phyloP scores from a whole-genome alignment of 2,888 invertebrate species.

The Cacoxenus indagator region DNA sequence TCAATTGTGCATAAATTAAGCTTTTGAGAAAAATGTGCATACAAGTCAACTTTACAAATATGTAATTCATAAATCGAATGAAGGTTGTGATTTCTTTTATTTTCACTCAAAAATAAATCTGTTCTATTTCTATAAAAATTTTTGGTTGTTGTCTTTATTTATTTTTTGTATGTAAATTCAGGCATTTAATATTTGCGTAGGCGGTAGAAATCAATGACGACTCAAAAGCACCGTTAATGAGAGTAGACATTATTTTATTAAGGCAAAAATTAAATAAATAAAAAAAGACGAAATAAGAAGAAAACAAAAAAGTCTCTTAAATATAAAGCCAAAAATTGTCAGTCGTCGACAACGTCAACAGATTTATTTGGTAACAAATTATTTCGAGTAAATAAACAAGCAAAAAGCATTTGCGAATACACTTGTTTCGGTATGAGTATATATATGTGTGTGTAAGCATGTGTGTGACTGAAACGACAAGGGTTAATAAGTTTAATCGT shows the following conservation, averaged over 20 bases:
- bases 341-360: not conserved
- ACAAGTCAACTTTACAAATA: not conserved
- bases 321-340: not conserved
- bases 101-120: too few relatives aligned
- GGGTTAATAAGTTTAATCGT: not conserved
- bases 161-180: too few relatives aligned
- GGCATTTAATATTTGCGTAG: not conserved
- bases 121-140: too few relatives aligned
- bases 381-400: slow-evolving; percentile 11
- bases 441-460: not conserved
- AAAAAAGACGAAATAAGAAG: not conserved
- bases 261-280: too few relatives aligned
- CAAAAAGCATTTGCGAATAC: slow-evolving; percentile 9
- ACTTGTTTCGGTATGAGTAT: not conserved
- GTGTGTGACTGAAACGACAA: not conserved
- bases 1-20: not conserved
- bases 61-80: not conserved
- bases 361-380: slow-evolving; percentile 18
- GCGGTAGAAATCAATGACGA: not conserved
- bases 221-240: too few relatives aligned
- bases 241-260: too few relatives aligned
- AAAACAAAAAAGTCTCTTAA: not conserved
- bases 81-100: too few relatives aligned
- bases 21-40: not conserved
- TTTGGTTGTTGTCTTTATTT: not conserved